These are phyloP conservation scores for Brachynemurus nebulosus DNA, from an alignment of 2,888 invertebrate species.

Conservation along the genomic window DNA sequence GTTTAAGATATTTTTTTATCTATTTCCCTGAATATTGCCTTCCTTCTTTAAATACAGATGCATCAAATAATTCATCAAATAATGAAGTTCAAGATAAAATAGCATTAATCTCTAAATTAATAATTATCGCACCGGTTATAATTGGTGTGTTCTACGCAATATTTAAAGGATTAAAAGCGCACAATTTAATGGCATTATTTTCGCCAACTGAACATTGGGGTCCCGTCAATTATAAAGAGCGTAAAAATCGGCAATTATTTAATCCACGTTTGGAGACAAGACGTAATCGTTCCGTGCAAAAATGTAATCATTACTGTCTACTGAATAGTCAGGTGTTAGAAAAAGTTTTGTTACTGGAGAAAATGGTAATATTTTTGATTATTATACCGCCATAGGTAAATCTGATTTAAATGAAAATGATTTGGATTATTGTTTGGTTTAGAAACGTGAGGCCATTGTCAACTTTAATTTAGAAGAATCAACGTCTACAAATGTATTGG, in stretches of 20 bases:
- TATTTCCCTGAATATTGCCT: too few species aligned
- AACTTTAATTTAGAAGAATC: too few species aligned
- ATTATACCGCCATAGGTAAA: too few species aligned
- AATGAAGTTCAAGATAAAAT: too few species aligned
- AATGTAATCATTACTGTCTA: not conserved
- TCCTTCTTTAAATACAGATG: too few species aligned
- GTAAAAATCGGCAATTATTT: not conserved
- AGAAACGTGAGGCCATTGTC: too few species aligned
- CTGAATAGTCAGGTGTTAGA: not conserved
- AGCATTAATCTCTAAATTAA: not conserved
- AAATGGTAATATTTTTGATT: too few species aligned
- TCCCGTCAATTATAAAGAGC: not conserved
- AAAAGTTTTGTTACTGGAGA: not conserved
- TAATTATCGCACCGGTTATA: not conserved
- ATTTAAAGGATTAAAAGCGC: not conserved
- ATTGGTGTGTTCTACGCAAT: not conserved
- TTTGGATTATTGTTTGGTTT: too few species aligned
- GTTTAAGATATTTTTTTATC: too few species aligned
- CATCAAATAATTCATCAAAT: too few species aligned
- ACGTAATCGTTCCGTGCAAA: not conserved
- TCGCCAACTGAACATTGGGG: not conserved
- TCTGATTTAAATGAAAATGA: too few species aligned
- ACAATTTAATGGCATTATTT: not conserved
- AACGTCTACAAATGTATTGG: too few species aligned
- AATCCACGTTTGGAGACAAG: not conserved